Conservation (phyloP, 2,888 invertebrate species). For the Phengaris arion region DNA sequence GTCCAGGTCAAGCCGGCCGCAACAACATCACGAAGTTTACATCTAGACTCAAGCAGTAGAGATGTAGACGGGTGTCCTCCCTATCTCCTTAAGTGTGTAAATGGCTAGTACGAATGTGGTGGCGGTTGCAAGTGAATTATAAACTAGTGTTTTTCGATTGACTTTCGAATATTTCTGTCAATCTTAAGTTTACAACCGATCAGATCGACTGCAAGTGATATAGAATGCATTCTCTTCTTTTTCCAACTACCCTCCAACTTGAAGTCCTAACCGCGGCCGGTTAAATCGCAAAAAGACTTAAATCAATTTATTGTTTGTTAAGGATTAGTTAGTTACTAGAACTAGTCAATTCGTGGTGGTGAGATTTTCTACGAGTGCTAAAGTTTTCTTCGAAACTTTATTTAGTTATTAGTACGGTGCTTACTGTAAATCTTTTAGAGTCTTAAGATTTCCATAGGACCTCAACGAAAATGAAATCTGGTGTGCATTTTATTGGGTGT, state of each 20-base stretch:
- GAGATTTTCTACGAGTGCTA: slow-evolving; percentile 73
- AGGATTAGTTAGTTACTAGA: slow-evolving; percentile 67
- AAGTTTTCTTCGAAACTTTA: slow-evolving; percentile 64
- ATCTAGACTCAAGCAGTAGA: slow-evolving; percentile 55
- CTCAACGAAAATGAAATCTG: slow-evolving; percentile 58
- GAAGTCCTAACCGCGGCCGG: slow-evolving; percentile 66
- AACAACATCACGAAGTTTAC: slow-evolving; percentile 74
- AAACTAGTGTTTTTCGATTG: slow-evolving; percentile 31
- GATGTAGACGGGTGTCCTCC: slow-evolving; percentile 41
- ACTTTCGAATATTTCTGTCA: slow-evolving; percentile 47
- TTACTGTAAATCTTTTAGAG: slow-evolving; percentile 64
- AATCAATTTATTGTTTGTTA: slow-evolving; percentile 61
- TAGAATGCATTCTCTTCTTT: slow-evolving; percentile 36
- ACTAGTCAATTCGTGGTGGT: slow-evolving; percentile 78
- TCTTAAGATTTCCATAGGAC: slow-evolving; percentile 55
- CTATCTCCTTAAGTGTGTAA: slow-evolving; percentile 52
- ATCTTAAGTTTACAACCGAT: slow-evolving; percentile 52
- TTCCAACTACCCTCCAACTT: slow-evolving; percentile 38
- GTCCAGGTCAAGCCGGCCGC: slow-evolving; percentile 78
- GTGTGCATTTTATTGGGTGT: slow-evolving; percentile 48
- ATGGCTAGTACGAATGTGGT: slow-evolving; percentile 60
- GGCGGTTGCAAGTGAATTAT: slow-evolving; percentile 62
- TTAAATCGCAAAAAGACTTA: slow-evolving; percentile 70
- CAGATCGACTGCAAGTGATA: slow-evolving; percentile 39
- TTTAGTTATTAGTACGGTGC: slow-evolving; percentile 71